Evolutionary conservation across 2,113 vertebrate genomes (phyloP).

Genomic region (Alligator mississippiensis): DNA sequence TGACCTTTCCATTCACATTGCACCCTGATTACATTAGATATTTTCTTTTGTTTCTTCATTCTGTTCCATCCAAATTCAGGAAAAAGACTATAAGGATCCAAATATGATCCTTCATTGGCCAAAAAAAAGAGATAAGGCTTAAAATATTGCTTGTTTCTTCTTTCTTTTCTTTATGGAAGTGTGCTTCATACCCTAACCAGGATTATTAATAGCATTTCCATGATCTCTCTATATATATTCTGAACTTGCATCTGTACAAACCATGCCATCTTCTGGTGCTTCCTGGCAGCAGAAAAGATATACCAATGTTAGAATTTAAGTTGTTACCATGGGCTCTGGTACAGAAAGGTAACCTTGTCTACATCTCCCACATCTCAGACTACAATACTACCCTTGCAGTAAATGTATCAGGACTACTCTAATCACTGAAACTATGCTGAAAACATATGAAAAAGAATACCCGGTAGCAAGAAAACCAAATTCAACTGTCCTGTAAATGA

Average conservation of each 20-base stretch:
- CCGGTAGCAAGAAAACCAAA: not conserved
- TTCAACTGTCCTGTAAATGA: not conserved
- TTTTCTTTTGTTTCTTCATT: not conserved
- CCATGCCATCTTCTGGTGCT: constrained; percentile 90
- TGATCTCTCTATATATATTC: constrained; percentile 65
- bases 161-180: constrained; percentile 36
- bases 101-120: constrained; percentile 11
- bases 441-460: not conserved
- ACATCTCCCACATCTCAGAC: not conserved
- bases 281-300: constrained; percentile 74
- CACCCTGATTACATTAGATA: not conserved
- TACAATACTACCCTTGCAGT: not conserved
- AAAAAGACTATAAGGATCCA: not conserved
- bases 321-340: constrained; percentile 37
- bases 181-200: constrained; percentile 63
- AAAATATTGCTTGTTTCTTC: constrained; percentile 37
- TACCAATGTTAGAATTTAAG: constrained; percentile 43
- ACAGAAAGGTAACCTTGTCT: not conserved
- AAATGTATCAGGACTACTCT: not conserved
- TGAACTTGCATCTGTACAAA: constrained; percentile 80
- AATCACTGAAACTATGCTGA: not conserved
- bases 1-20: not conserved
- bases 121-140: constrained; percentile 28
- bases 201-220: constrained; percentile 79
- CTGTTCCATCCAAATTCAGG: not conserved